These are phyloP conservation scores for Capitulum mitella DNA, from an alignment of 2,888 invertebrate species.

Conservation along the genomic window DNA sequence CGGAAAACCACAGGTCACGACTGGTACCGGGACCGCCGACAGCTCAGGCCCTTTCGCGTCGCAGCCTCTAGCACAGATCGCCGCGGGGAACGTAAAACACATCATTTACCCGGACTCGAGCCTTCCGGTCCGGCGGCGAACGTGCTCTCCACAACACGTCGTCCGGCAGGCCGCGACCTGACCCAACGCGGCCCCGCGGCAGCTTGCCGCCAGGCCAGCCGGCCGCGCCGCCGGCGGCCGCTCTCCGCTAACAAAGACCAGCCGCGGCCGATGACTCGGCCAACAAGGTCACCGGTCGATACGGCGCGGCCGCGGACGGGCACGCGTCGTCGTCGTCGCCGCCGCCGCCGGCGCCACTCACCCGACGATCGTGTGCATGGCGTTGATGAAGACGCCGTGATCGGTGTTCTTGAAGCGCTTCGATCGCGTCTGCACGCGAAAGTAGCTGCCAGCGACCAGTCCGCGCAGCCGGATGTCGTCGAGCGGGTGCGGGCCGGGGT, in stretches of 20 bases:
- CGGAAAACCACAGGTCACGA: background rate
- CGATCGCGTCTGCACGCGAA: slow-evolving; percentile 10
- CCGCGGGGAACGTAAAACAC: too few species aligned
- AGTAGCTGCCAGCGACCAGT: background rate
- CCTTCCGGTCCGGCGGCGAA: too few species aligned
- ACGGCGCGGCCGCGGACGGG: background rate
- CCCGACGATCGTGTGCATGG: slow-evolving; percentile 2
- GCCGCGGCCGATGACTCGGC: background rate
- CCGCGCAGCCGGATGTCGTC: slow-evolving; percentile 3
- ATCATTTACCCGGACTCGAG: too few species aligned
- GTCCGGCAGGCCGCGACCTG: too few species aligned
- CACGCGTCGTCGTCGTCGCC: background rate
- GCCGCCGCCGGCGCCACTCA: background rate
- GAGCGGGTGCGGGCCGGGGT: background rate
- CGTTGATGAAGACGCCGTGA: slow-evolving; percentile 6
- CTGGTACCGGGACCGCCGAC: background rate
- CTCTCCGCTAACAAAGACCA: background rate
- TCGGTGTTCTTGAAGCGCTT: slow-evolving; percentile 11
- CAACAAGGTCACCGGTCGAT: slow-evolving; percentile 7
- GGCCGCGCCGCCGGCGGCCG: background rate
- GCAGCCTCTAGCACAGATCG: too few species aligned
- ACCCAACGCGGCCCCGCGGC: too few species aligned
- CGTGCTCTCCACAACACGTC: too few species aligned
- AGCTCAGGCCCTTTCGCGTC: too few species aligned
- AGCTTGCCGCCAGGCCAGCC: too few species aligned